Percentiles rank a stretch among this genome's conserved stretches.
These are phyloP conservation scores for Rhopalosiphum nymphaeae DNA, from an alignment of 2,888 invertebrate genomes.

Conservation along the genomic window DNA sequence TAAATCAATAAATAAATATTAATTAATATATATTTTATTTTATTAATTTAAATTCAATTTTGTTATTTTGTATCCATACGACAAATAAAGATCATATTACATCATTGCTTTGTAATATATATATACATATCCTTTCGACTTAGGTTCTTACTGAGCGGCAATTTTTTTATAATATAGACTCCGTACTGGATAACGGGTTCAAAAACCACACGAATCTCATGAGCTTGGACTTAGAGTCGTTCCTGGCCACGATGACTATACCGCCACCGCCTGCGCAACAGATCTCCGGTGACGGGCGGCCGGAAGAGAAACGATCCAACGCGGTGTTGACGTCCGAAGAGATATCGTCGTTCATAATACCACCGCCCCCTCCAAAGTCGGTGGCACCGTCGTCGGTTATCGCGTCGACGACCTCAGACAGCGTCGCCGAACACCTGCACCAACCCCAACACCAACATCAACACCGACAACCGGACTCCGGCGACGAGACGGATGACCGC, in stretches of 20 bases:
- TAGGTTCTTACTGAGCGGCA: background rate
- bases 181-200: slow-evolving; percentile 65
- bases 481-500: background rate
- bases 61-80: too few species aligned
- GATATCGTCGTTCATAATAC: slow-evolving; percentile 87
- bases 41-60: too few species aligned
- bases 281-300: slow-evolving; percentile 69
- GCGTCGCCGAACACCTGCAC: background rate
- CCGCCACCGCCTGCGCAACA: slow-evolving; percentile 76
- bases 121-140: background rate
- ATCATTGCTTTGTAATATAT: too few species aligned
- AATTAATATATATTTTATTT: too few species aligned
- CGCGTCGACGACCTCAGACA: background rate
- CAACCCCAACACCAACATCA: background rate
- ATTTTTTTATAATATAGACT: slow-evolving; percentile 47
- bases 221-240: slow-evolving; percentile 79
- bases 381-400: background rate
- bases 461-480: background rate
- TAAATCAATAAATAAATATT: too few species aligned
- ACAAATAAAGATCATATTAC: too few species aligned
- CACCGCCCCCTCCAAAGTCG: slow-evolving; percentile 71
- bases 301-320: slow-evolving; percentile 73
- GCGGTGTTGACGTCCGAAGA: slow-evolving; percentile 83
- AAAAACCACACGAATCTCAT: slow-evolving; percentile 68
- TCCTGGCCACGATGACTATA: slow-evolving; percentile 85